Evolutionary conservation across 2,797 vertebrate species (phyloP), one percentile per base, ranked within the genome.

Genomic region (Microchirus variegatus): DNA sequence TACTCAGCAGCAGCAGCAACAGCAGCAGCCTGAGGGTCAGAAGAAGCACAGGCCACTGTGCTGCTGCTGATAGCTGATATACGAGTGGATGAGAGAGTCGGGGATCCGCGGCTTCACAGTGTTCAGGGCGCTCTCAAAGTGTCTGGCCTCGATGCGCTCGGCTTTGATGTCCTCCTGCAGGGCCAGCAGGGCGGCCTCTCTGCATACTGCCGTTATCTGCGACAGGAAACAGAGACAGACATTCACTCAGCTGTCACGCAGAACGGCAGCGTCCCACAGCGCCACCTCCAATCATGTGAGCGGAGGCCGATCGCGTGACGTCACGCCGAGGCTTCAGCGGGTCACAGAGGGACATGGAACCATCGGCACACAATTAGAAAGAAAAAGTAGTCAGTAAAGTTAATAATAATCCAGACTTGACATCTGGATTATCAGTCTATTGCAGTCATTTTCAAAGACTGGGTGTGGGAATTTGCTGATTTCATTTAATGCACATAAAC

Each of bases 191-290:
- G 94, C 96, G 37, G 96, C 97, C 89, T 98, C 97, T 86, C 94
- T 93, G 78, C 96, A 99, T 56, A 99, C 90, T 2, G 97, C 96
- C 5, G 94, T 88, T 87, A 99, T 95, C 97, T 99, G 90, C 67
- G 86, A 90, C 59, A 86, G 73, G 83, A 93, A 84, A 77, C 86
- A 91, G 77, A 90, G 73, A 83, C 73, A 82, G 74, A 86, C 26
- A 81, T 67, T 82, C 26, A 81, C 64, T 82, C 67, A 62, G 75
- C 81, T 77, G 83, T 86, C 83, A 65, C 70, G 43, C 71, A 12
- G 52, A 53, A 54, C 17, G 5, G 7, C 38, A n/a, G 1, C 70
- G 1, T 57, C 58, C n/a, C n/a, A n/a, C n/a, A n/a, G n/a, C n/a
- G n/a, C n/a, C n/a, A n/a, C 57, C 58, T 17, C 0, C 16, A 9